phyloP scores from a whole-genome alignment of 92 coral and sea anemone species.

The Porites lobata region DNA sequence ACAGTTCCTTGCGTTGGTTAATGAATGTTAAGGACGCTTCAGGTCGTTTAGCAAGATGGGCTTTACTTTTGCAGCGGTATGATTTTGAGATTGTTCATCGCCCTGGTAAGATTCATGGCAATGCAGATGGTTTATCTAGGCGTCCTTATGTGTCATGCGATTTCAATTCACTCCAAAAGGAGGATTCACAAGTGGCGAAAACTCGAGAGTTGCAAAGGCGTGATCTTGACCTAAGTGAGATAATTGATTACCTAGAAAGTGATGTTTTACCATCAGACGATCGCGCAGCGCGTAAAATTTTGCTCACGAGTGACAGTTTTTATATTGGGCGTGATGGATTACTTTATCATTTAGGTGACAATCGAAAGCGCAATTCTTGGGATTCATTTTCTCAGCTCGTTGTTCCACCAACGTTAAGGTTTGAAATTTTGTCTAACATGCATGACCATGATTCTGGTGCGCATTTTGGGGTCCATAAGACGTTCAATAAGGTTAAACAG shows the following conservation, averaged over 20 bases:
- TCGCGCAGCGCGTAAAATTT: slow-evolving; percentile 21
- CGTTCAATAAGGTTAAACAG: slow-evolving; percentile 47
- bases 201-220: neutral
- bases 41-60: too few species aligned
- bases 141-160: slow-evolving; percentile 9
- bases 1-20: too few species aligned
- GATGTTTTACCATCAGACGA: slow-evolving; percentile 7
- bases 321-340: slow-evolving; percentile 40
- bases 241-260: slow-evolving; percentile 14
- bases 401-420: slow-evolving; percentile 35
- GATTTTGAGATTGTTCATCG: too few species aligned
- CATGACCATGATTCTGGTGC: slow-evolving; percentile 61
- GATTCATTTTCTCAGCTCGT: slow-evolving; percentile 51
- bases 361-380: neutral
- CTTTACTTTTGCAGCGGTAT: too few species aligned
- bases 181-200: neutral
- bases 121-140: slow-evolving; percentile 34
- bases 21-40: too few species aligned
- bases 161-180: neutral
- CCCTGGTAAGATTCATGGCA: slow-evolving; percentile 45
- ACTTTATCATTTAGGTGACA: slow-evolving; percentile 35
- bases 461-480: slow-evolving; percentile 63
- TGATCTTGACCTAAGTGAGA: neutral
- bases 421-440: slow-evolving; percentile 27
- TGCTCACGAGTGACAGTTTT: slow-evolving; percentile 21